Conservation (phyloP, 2,797 vertebrate genomes). For the Myotis planiceps region DNA sequence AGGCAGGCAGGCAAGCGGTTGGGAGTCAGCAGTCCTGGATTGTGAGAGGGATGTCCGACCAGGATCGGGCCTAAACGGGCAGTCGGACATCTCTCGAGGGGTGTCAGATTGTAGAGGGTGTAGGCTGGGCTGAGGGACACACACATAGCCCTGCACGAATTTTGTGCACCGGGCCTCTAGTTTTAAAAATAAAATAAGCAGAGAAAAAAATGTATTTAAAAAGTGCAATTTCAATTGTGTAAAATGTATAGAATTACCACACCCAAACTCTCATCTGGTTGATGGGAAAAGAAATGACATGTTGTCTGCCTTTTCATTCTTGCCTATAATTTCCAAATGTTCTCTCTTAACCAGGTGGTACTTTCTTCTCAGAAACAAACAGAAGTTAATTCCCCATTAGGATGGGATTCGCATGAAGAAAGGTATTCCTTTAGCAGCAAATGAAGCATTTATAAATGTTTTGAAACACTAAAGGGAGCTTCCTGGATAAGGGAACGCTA, state of each 20-base stretch:
- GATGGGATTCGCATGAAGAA: slow-evolving; percentile 37
- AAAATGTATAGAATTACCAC: not conserved
- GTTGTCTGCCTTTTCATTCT: slow-evolving; percentile 6
- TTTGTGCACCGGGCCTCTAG: no score
- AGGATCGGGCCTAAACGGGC: no score
- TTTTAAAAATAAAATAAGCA: not conserved
- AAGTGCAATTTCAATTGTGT: not conserved
- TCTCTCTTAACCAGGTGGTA: not conserved
- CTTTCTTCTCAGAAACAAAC: slow-evolving; percentile 2
- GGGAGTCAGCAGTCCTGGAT: no score
- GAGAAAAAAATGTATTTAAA: not conserved
- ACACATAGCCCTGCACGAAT: no score
- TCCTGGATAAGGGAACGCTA: not conserved
- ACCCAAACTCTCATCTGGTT: not conserved
- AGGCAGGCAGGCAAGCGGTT: no score
- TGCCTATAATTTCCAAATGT: not conserved
- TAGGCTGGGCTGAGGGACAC: no score
- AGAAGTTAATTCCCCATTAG: not conserved
- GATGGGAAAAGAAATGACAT: not conserved
- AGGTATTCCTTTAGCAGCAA: slow-evolving; percentile 1
- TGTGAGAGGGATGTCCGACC: no score
- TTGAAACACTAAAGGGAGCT: not conserved
- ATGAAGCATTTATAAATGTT: not conserved
- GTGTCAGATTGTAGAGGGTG: no score
- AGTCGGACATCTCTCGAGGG: no score